Evolutionary conservation across 2,888 invertebrate species (phyloP).

Genomic region (Carterocephalus palaemon): DNA sequence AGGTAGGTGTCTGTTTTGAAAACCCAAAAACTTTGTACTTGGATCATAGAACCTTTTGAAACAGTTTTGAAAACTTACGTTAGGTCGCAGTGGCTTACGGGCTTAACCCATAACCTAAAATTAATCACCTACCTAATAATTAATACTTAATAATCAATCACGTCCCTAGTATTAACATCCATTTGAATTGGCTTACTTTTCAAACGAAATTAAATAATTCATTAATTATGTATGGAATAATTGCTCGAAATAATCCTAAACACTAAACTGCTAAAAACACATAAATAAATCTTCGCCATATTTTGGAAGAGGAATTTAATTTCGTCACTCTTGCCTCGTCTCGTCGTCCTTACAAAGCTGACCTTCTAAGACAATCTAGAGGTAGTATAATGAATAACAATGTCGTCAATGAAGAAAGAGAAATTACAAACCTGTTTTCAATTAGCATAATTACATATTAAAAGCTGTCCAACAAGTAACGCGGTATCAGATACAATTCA

Average conservation of each 20-base stretch:
- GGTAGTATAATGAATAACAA: constrained; percentile 22
- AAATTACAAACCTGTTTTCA: constrained; percentile 24
- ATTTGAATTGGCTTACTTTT: too few relatives aligned
- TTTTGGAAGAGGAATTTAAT: constrained; percentile 14
- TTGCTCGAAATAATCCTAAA: not conserved
- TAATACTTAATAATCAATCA: too few relatives aligned
- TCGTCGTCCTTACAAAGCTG: constrained; percentile 13
- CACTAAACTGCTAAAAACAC: not conserved
- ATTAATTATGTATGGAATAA: constrained; percentile 10
- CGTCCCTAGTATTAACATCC: too few relatives aligned
- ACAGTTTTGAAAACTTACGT: too few relatives aligned
- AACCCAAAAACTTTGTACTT: too few relatives aligned
- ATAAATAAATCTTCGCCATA: not conserved
- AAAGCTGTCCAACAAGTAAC: constrained; percentile 23
- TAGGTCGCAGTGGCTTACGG: too few relatives aligned
- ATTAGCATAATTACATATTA: constrained; percentile 26
- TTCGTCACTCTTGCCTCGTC: constrained; percentile 13
- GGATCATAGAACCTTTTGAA: too few relatives aligned
- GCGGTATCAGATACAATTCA: constrained; percentile 24
- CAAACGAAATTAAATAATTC: too few relatives aligned
- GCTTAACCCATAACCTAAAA: too few relatives aligned
- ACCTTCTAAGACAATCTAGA: constrained; percentile 25
- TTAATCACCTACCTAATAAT: too few relatives aligned
- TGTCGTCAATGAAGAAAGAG: constrained; percentile 25
- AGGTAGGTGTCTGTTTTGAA: too few relatives aligned